phyloP scores from a whole-genome alignment of 2,797 vertebrate species.

The Gymnocypris eckloni region DNA sequence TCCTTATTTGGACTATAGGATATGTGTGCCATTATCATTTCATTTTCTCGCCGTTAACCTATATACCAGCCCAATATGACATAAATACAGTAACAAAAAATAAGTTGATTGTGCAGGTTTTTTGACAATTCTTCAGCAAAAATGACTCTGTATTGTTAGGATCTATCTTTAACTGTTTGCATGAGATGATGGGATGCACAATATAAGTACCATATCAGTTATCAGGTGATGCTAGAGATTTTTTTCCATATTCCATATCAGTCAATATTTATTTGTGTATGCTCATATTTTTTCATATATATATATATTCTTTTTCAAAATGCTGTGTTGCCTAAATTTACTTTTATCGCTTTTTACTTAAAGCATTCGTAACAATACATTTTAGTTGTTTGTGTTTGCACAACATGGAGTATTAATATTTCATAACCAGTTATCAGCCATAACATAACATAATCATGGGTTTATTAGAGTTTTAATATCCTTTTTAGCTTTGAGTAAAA shows the following conservation, averaged over 20 bases:
- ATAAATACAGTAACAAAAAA: neutral
- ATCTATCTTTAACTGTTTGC: neutral
- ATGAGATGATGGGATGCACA: neutral
- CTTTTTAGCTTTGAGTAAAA: neutral
- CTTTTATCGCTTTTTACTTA: neutral
- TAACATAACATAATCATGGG: neutral
- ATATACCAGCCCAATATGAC: conserved; percentile 43
- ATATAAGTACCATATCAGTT: neutral
- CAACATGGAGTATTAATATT: neutral
- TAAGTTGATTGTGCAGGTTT: conserved; percentile 69
- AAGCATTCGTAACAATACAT: neutral
- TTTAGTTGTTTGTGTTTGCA: neutral
- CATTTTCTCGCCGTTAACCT: conserved; percentile 68
- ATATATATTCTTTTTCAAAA: neutral
- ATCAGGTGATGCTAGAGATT: neutral
- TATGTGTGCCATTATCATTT: conserved; percentile 71
- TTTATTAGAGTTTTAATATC: neutral
- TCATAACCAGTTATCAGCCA: neutral
- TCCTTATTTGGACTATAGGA: conserved; percentile 66
- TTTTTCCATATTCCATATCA: neutral
- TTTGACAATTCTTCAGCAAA: conserved; percentile 50
- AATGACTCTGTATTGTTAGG: neutral
- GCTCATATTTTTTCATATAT: neutral
- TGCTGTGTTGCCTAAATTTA: neutral
- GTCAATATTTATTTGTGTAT: conserved; percentile 28